Percentiles rank a stretch among this genome's conserved stretches.
phyloP scores from a whole-genome alignment of 2,888 invertebrate species.

The Yponomeuta cagnagella region DNA sequence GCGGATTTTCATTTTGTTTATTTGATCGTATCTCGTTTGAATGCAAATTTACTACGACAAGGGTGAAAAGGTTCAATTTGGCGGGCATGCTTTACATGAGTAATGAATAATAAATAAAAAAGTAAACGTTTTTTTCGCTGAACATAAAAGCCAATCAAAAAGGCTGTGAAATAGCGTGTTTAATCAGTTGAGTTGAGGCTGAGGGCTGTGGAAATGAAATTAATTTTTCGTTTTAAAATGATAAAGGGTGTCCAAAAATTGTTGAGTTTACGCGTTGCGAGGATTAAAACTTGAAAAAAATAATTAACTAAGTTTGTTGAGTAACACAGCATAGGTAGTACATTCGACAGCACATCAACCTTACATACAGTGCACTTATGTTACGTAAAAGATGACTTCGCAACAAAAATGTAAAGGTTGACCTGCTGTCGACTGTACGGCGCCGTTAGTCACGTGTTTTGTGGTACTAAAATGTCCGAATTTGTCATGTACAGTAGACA shows the following conservation, averaged over 20 bases:
- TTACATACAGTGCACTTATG: too few species aligned
- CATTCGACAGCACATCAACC: too few species aligned
- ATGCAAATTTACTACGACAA: constrained; percentile 38
- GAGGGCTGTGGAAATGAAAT: constrained; percentile 9
- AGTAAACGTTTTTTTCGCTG: constrained; percentile 5
- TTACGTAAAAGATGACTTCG: too few species aligned
- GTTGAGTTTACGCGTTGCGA: neutral
- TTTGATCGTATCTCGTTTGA: constrained; percentile 43
- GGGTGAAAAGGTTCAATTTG: constrained; percentile 35
- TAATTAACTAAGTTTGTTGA: neutral
- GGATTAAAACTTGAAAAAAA: neutral
- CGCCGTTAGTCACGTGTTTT: too few species aligned
- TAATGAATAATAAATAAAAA: constrained; percentile 31
- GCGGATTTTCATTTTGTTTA: constrained; percentile 27
- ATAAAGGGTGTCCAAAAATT: constrained; percentile 15
- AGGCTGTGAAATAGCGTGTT: constrained; percentile 14
- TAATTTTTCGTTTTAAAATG: constrained; percentile 25
- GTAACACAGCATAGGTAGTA: neutral
- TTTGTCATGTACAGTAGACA: too few species aligned
- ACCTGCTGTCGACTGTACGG: too few species aligned
- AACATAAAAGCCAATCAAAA: constrained; percentile 17
- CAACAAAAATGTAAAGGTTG: too few species aligned
- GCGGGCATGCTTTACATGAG: constrained; percentile 34
- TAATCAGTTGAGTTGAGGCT: constrained; percentile 10
- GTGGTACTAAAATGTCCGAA: too few species aligned